These are phyloP conservation scores for Doris montereyensis DNA, from an alignment of 2,888 invertebrate species.

Conservation along the genomic window DNA sequence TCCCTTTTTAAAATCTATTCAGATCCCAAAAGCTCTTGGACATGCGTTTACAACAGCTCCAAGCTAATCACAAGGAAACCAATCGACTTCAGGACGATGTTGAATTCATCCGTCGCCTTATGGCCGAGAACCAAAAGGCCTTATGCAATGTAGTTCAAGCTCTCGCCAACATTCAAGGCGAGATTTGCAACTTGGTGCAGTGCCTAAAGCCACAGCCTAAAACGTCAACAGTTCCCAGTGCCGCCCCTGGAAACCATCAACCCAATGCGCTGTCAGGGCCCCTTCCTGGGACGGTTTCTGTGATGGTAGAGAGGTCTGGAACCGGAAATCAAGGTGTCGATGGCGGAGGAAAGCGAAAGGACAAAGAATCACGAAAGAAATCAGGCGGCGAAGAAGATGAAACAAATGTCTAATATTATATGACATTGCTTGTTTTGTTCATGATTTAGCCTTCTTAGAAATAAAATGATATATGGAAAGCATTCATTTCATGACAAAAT, in stretches of 20 bases:
- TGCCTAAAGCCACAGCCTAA: constrained; percentile 58
- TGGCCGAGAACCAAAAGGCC: constrained; percentile 73
- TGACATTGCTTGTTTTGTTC: too few relatives aligned
- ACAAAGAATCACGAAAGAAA: constrained; percentile 36
- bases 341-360: not conserved
- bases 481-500: too few relatives aligned
- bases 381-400: constrained; percentile 47
- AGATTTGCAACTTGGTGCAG: constrained; percentile 66
- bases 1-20: too few relatives aligned
- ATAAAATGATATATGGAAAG: too few relatives aligned
- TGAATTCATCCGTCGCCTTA: constrained; percentile 70
- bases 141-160: constrained; percentile 71
- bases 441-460: too few relatives aligned
- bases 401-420: constrained; percentile 46
- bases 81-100: constrained; percentile 70
- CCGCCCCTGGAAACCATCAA: constrained; percentile 23
- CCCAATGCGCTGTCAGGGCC: not conserved
- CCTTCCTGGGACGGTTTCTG: constrained; percentile 9
- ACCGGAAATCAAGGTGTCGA: constrained; percentile 26
- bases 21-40: constrained; percentile 71
- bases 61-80: constrained; percentile 70
- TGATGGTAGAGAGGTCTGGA: constrained; percentile 17
- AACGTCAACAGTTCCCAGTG: not conserved
- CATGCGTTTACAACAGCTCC: constrained; percentile 71
- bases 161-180: constrained; percentile 70